These are phyloP conservation scores for Oriolus oriolus DNA, from an alignment of 2,113 vertebrate species.

Conservation along the genomic window DNA sequence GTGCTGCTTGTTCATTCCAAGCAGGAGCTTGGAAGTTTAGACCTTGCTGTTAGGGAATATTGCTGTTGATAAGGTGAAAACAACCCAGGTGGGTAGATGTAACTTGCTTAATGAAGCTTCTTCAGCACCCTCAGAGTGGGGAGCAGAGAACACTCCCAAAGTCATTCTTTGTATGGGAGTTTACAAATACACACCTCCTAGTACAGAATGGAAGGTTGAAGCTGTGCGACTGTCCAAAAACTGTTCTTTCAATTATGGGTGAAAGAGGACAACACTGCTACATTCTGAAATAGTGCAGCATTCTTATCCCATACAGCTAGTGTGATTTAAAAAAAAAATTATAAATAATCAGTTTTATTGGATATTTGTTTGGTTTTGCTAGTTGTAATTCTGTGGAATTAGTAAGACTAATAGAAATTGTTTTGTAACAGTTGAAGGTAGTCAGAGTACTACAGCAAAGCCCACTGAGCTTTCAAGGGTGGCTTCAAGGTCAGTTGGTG, in stretches of 20 bases:
- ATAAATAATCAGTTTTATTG: rapidly evolving
- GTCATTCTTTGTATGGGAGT: neutral
- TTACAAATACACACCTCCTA: neutral
- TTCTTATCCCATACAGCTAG: neutral
- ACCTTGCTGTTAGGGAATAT: neutral
- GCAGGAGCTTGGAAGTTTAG: neutral
- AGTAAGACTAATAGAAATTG: neutral
- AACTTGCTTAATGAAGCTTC: neutral
- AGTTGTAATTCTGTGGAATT: neutral
- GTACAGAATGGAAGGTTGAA: neutral
- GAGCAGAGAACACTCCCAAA: neutral
- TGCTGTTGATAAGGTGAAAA: neutral
- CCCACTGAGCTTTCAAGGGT: conserved; percentile 64
- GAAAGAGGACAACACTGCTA: neutral
- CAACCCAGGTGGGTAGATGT: neutral
- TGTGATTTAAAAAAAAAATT: neutral
- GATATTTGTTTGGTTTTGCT: neutral
- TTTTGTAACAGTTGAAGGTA: conserved; percentile 47
- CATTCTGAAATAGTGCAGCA: neutral
- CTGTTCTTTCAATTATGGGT: neutral
- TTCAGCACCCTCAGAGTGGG: neutral
- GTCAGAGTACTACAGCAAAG: conserved; percentile 55
- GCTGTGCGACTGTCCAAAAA: neutral
- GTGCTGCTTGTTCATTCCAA: neutral
- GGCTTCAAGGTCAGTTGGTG: conserved; percentile 59